A percentile compares a stretch with the other conserved stretches of the same genome.
These are phyloP conservation scores for Acrossocheilus fasciatus DNA, from an alignment of 2,797 vertebrate species.

Conservation along the genomic window DNA sequence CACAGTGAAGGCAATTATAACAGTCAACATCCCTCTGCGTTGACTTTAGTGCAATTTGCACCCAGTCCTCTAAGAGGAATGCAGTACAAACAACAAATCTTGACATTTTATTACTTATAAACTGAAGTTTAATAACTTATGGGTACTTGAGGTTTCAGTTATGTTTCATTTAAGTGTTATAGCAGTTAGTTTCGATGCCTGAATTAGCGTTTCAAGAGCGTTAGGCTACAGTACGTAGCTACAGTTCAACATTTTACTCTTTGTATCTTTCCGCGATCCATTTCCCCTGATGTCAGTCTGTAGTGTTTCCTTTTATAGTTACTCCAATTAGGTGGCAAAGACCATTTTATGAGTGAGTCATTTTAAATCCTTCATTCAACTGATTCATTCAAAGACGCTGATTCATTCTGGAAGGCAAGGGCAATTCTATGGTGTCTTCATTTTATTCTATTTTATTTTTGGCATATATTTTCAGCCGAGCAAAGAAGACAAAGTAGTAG, in stretches of 20 bases:
- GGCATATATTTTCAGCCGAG: neutral
- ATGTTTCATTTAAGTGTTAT: neutral
- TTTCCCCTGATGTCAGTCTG: neutral
- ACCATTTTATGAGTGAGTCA: neutral
- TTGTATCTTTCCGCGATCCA: too few relatives aligned
- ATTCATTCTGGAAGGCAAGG: neutral
- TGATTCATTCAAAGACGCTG: neutral
- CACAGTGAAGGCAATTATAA: constrained; percentile 33
- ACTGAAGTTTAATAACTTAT: neutral
- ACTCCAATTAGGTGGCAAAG: neutral
- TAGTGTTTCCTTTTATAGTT: neutral
- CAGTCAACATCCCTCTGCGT: constrained; percentile 39
- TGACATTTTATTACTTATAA: neutral
- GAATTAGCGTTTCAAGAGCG: neutral
- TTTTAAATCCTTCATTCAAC: neutral
- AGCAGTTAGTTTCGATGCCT: neutral
- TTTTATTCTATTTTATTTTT: too few relatives aligned
- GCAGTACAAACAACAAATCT: neutral
- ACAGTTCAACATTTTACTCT: too few relatives aligned
- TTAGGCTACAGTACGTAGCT: neutral
- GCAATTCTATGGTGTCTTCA: neutral
- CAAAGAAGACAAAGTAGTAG: neutral
- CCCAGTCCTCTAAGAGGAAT: neutral
- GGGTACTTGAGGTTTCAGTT: neutral
- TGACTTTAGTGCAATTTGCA: constrained; percentile 22